Evolutionary conservation across 2,113 vertebrate genomes (phyloP).

Genomic region (Typhlomys cinereus): DNA sequence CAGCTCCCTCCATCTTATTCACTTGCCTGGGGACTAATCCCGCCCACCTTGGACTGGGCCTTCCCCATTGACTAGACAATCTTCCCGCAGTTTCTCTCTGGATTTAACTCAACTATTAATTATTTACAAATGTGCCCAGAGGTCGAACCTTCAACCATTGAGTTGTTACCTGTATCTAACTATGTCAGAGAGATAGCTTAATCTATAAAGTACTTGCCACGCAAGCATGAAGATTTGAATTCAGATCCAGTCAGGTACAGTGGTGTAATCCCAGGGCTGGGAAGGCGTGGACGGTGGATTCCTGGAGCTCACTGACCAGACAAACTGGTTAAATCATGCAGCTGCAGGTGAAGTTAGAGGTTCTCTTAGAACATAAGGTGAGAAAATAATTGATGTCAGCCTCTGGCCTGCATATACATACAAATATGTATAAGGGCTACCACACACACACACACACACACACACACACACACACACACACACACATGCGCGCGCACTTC

Average conservation of each 20-base stretch:
- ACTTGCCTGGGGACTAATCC: no score
- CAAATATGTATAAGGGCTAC: accelerated
- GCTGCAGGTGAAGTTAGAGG: background rate
- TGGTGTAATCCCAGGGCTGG: background rate
- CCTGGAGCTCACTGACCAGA: background rate
- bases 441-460: background rate
- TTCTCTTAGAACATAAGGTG: background rate
- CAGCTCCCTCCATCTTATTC: no score
- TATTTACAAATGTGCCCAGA: no score
- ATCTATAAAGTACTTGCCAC: background rate
- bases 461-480: background rate
- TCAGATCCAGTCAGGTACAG: background rate
- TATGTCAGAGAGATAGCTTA: background rate
- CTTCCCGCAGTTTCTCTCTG: no score
- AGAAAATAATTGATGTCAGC: background rate
- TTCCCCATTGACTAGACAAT: no score
- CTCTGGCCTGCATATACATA: background rate
- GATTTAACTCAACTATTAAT: no score
- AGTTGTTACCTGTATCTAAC: no score
- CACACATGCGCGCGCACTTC: background rate
- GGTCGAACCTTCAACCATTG: no score
- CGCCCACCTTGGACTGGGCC: no score
- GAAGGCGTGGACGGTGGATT: background rate
- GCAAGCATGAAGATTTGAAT: background rate
- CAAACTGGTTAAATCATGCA: background rate